Evolutionary conservation across 1,140 invertebrate species (phyloP).

Genomic region (Meteorus sp.): DNA sequence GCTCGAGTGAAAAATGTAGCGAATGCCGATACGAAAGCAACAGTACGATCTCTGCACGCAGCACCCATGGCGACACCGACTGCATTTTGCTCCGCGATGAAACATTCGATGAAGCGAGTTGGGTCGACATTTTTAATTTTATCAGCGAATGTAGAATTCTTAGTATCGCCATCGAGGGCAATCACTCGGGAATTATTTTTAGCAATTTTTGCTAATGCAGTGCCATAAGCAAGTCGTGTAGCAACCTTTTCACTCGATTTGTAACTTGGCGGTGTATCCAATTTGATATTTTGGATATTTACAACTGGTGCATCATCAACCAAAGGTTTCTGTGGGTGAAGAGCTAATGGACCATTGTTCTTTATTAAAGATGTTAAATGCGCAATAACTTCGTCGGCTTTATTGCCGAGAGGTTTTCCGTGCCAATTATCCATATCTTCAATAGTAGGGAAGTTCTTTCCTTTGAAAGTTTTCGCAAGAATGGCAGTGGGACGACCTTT

Average conservation of each 20-base stretch:
- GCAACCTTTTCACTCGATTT: conserved; percentile 81
- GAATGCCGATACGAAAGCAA: conserved; percentile 95
- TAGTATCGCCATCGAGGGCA: conserved; percentile 94
- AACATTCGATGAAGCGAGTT: conserved; percentile 91
- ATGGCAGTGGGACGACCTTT: conserved; percentile 90
- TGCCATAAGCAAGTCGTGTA: conserved; percentile 93
- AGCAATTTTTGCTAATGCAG: conserved; percentile 87
- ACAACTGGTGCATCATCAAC: conserved; percentile 72
- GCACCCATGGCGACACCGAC: conserved; percentile 95
- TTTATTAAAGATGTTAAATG: conserved; percentile 70
- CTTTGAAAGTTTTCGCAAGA: conserved; percentile 95
- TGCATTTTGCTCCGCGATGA: conserved; percentile 98
- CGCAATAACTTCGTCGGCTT: conserved; percentile 76
- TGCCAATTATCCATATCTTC: conserved; percentile 97
- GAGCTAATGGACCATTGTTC: conserved; percentile 61
- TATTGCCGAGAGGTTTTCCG: conserved; percentile 89
- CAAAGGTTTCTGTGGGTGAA: conserved; percentile 68
- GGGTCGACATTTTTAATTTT: conserved; percentile 82
- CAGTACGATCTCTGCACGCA: conserved; percentile 83
- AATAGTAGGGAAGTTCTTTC: conserved; percentile 84
- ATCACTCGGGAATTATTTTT: conserved; percentile 83
- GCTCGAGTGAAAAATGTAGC: conserved; percentile 96
- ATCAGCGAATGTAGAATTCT: conserved; percentile 97
- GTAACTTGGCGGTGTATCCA: conserved; percentile 86
- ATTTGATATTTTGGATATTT: conserved; percentile 73